Base-by-base conservation (phyloP, 2,797 vertebrate genomes). In the Momotus momota region DNA sequence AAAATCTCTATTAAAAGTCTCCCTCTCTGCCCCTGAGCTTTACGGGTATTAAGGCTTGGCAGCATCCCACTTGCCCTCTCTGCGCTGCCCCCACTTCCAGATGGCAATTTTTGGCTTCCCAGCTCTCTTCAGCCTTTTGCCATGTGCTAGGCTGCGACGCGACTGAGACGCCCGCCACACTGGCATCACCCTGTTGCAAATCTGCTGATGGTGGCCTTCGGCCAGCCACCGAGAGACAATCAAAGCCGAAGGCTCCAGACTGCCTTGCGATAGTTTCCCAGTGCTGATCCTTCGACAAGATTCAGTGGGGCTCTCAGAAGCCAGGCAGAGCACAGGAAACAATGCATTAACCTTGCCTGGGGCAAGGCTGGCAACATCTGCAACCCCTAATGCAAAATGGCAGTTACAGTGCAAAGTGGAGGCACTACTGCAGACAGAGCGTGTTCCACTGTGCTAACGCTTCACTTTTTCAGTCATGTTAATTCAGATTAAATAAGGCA, bases 171-270 rank as follows among this genome's bases (percentile, higher is more conserved):
- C 52, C 57, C 2, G 0, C n/a, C 31, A 52, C 20, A 4, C 33
- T 55, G 57, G 48, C 74, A 80, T 3, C 20, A 4, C 33, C 0
- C 0, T 3, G 14, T n/a, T 33, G 65, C 66, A 31, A n/a, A 40
- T 20, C 82, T 66, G 82, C 3, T 14, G 46, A 29, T n/a, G 2
- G 0, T 22, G 64, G 71, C 60, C 3, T 18, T 43, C 25, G 38
- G 52, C 79, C 71, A 77, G 18, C n/a, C 52, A 11, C 60, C 1
- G 26, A 52, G 73, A 77, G 52, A 35, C 48, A 40, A 64, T 18
- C 31, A 4, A 40, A 60, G 65, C 45, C 7, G 1, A 38, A 18
- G 83, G 64, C 79, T 67, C 69, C 49, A 31, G 64, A 41, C 21
- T 23, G 80, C 40, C 26, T 0, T 41, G 52, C 6, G 0, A 35